These are phyloP conservation scores for Apis mellifera DNA, from an alignment of 1,140 invertebrate genomes.

Conservation along the genomic window Amel_HAv3.1 CM009935.2:7800501-7801000, in stretches of 20 bases:
- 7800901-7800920: no score
- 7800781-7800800: neutral
- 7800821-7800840: no score
- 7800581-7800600: no score
- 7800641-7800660: neutral
- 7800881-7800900: no score
- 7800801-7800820: no score
- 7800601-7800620: no score
- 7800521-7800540: no score
- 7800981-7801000: slow-evolving; percentile 5
- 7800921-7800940: neutral
- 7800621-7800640: neutral
- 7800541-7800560: no score
- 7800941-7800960: neutral
- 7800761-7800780: neutral
- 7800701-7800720: neutral
- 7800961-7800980: neutral
- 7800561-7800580: no score
- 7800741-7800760: neutral
- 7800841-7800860: neutral
- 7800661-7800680: no score
- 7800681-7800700: neutral
- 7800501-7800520: no score
- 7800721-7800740: neutral
- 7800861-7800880: no score